phyloP scores from a whole-genome alignment of 2,113 vertebrate species.

The Rhineura floridana region DNA sequence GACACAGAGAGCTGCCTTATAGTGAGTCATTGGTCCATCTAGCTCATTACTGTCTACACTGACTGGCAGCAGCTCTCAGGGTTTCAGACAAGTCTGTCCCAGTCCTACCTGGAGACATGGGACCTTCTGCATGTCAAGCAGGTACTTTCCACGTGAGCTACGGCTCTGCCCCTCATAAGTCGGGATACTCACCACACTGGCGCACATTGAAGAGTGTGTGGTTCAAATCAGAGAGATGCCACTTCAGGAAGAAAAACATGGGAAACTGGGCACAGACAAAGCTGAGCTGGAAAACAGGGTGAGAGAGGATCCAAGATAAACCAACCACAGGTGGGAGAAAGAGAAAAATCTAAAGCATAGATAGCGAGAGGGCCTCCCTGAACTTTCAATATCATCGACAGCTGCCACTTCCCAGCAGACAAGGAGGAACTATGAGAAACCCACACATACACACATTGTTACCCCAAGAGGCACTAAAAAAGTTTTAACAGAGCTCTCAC shows the following conservation, averaged over 20 bases:
- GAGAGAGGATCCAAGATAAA: neutral
- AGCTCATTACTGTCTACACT: too few species aligned
- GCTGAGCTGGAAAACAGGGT: conserved; percentile 77
- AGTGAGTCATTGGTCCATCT: too few species aligned
- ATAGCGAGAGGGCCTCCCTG: neutral
- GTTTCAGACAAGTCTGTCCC: too few species aligned
- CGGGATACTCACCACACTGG: conserved; percentile 81
- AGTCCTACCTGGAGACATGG: too few species aligned
- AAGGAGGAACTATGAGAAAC: neutral
- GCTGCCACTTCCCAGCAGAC: neutral
- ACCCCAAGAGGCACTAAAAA: neutral
- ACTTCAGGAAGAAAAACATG: conserved; percentile 87
- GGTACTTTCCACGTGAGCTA: too few species aligned
- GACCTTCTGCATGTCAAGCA: conserved; percentile 38
- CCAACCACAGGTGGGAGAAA: neutral
- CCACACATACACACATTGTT: neutral
- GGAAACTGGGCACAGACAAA: conserved; percentile 92
- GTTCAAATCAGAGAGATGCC: conserved; percentile 75
- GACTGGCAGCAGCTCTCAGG: too few species aligned
- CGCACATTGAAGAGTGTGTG: conserved; percentile 82
- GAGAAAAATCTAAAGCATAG: neutral
- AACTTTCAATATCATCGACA: too few species aligned
- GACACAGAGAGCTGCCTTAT: too few species aligned
- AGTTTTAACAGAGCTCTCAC: conserved; percentile 70
- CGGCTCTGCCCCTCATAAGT: too few species aligned